phyloP scores from a whole-genome alignment of 2,797 vertebrate species.

The Cyprinella venusta region DNA sequence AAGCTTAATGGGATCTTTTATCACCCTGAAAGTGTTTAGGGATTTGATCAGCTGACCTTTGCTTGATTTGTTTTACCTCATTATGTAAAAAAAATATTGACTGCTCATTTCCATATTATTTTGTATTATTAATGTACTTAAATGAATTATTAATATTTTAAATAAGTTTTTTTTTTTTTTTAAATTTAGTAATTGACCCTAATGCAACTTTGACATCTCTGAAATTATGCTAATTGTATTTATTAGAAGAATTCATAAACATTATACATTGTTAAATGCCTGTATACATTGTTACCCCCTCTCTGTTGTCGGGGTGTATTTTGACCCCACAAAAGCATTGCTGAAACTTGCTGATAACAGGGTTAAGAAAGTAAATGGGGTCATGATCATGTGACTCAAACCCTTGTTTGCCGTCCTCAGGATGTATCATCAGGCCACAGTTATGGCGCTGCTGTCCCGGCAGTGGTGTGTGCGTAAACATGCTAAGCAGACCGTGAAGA shows the following conservation, averaged over 20 bases:
- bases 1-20: background rate
- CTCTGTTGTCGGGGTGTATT: background rate
- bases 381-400: background rate
- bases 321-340: background rate
- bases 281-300: background rate
- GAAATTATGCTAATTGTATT: background rate
- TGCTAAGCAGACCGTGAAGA: slow-evolving; percentile 87
- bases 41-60: too few species aligned
- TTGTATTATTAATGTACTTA: background rate
- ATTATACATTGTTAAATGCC: background rate
- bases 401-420: slow-evolving; percentile 66
- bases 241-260: background rate
- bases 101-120: too few species aligned
- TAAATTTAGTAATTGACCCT: background rate
- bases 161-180: background rate
- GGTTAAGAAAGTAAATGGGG: background rate
- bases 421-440: slow-evolving; percentile 87
- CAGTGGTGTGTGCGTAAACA: slow-evolving; percentile 88
- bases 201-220: background rate
- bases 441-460: slow-evolving; percentile 85
- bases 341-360: background rate
- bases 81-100: background rate
- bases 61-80: background rate
- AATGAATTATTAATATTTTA: background rate
- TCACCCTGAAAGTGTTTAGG: background rate